phyloP scores from a whole-genome alignment of 2,113 vertebrate genomes.

The Maccullochella peelii region DNA sequence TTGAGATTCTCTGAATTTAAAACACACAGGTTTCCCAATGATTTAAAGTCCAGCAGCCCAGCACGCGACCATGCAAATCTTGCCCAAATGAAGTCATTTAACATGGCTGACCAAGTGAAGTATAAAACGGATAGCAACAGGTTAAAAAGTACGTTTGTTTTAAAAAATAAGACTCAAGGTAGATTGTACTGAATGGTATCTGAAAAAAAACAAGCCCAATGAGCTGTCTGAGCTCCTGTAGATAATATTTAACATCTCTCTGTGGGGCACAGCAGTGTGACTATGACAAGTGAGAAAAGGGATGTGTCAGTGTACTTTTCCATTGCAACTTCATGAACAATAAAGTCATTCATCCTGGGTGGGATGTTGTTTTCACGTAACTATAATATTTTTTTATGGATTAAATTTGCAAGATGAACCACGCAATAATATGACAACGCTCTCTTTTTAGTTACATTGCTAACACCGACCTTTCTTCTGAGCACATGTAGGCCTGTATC shows the following conservation, averaged over 20 bases:
- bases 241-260: conserved; percentile 48
- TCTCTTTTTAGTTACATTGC: background rate
- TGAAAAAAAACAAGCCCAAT: background rate
- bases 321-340: conserved; percentile 20
- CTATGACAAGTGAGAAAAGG: conserved; percentile 36
- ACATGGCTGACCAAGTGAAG: background rate
- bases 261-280: conserved; percentile 18
- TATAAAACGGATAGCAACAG: background rate
- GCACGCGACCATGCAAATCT: background rate
- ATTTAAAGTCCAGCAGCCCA: background rate
- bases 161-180: background rate
- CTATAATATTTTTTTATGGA: background rate
- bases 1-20: background rate
- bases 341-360: conserved; percentile 17
- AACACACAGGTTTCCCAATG: background rate
- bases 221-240: conserved; percentile 27
- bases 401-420: conserved; percentile 5
- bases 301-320: conserved; percentile 38
- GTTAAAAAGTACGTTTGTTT: background rate
- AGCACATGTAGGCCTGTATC: conserved; percentile 31
- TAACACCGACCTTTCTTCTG: conserved; percentile 3
- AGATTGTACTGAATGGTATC: background rate
- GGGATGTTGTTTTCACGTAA: conserved; percentile 19
- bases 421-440: background rate
- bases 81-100: background rate